These are phyloP conservation scores for Potamilus streckersoni DNA, from an alignment of 1,140 invertebrate species.

Conservation along the genomic window DNA sequence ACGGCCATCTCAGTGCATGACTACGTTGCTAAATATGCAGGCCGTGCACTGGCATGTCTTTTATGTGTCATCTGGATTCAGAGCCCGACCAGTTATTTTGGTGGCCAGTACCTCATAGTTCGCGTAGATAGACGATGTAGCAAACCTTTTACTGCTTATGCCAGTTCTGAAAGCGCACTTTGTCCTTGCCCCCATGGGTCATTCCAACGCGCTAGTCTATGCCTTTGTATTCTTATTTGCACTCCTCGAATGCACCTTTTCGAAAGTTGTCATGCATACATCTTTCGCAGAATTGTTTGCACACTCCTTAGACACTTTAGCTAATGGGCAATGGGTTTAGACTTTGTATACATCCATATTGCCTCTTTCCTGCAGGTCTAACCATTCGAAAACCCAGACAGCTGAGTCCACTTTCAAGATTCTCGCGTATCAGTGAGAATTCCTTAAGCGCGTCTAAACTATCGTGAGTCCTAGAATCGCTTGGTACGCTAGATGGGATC, in stretches of 20 bases:
- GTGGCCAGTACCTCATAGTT: conserved; percentile 2
- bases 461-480: no score
- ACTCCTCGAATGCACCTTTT: neutral
- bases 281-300: conserved; percentile 20
- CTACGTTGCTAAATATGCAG: conserved; percentile 9
- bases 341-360: conserved; percentile 32
- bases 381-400: no score
- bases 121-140: conserved; percentile 6
- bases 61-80: conserved; percentile 3
- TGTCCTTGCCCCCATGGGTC: neutral
- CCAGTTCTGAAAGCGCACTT: neutral
- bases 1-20: conserved; percentile 3
- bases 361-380: conserved; percentile 1
- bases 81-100: neutral
- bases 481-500: no score
- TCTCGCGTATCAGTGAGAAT: no score
- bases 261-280: conserved; percentile 31
- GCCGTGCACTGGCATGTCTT: conserved; percentile 5
- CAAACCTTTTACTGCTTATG: neutral
- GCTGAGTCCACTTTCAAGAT: no score
- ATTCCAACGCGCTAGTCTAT: neutral
- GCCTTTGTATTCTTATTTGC: conserved; percentile 14
- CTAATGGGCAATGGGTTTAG: conserved; percentile 22
- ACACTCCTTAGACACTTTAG: conserved; percentile 7
- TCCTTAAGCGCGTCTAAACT: no score